phyloP scores from a whole-genome alignment of 1,140 invertebrate genomes.

The Meloidogyne floridensis region DNA sequence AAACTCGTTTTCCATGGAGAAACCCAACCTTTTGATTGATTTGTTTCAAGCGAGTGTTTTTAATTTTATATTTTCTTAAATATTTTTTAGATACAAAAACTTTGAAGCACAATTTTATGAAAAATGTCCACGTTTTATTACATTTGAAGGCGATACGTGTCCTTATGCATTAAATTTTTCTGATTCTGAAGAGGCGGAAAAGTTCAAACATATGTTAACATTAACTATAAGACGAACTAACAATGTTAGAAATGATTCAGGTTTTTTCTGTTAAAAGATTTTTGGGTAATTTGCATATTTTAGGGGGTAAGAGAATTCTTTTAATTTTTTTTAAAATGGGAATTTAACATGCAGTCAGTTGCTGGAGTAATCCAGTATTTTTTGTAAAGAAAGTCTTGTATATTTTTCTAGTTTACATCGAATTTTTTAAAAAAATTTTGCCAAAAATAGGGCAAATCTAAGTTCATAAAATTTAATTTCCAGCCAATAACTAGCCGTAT shows the following conservation, averaged over 20 bases:
- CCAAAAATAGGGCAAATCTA: no score
- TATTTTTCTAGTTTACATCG: no score
- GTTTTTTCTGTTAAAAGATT: background rate
- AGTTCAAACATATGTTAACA: constrained; percentile 26
- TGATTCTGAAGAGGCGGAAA: constrained; percentile 34
- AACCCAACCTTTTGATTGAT: no score
- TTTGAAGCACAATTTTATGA: constrained; percentile 39
- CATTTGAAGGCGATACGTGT: constrained; percentile 37
- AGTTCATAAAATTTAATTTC: no score
- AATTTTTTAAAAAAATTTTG: no score
- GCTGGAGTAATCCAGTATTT: no score
- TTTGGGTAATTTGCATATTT: background rate
- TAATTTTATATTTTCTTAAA: background rate
- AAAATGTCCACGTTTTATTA: constrained; percentile 39
- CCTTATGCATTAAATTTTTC: constrained; percentile 38
- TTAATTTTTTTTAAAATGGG: no score
- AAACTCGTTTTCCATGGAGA: no score
- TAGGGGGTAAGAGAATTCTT: no score
- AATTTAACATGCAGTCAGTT: no score
- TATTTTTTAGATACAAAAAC: constrained; percentile 31
- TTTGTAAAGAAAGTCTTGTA: no score
- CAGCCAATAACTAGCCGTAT: no score
- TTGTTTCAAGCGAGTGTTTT: background rate
- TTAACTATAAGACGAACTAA: constrained; percentile 23
- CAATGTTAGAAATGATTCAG: background rate